phyloP scores from a whole-genome alignment of 1,140 invertebrate genomes.

The Eufriesea mexicana region DNA sequence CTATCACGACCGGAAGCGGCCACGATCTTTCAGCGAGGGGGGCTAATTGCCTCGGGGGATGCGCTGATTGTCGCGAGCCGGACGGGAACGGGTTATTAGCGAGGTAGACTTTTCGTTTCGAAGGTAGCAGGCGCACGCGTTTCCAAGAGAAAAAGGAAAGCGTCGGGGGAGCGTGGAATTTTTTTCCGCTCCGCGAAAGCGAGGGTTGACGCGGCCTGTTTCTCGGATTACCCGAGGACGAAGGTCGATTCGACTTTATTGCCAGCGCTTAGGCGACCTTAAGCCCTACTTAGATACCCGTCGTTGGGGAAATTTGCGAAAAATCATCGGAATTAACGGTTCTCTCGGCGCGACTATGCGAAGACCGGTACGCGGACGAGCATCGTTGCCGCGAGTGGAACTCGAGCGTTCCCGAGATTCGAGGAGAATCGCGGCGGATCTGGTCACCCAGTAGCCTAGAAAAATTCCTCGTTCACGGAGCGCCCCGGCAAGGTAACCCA shows the following conservation, averaged over 20 bases:
- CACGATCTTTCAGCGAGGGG: background rate
- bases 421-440: background rate
- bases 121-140: no score
- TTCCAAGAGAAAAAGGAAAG: no score
- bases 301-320: no score
- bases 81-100: background rate
- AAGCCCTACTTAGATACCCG: no score
- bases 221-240: background rate
- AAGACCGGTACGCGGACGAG: no score
- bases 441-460: conserved; percentile 18
- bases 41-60: conserved; percentile 9
- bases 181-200: background rate
- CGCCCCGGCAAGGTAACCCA: no score
- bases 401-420: no score
- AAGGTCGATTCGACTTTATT: background rate
- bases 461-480: background rate
- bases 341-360: no score
- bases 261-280: background rate
- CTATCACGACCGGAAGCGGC: conserved; percentile 21
- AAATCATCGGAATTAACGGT: no score
- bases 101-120: background rate
- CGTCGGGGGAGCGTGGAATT: background rate
- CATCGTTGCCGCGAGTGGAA: no score
- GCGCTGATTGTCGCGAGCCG: background rate
- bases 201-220: background rate